A percentile compares a stretch with the other conserved stretches of the same genome.
Conservation (phyloP, 53 echinoderm and acorn worm genomes). For the Glandiceps talaboti region DNA sequence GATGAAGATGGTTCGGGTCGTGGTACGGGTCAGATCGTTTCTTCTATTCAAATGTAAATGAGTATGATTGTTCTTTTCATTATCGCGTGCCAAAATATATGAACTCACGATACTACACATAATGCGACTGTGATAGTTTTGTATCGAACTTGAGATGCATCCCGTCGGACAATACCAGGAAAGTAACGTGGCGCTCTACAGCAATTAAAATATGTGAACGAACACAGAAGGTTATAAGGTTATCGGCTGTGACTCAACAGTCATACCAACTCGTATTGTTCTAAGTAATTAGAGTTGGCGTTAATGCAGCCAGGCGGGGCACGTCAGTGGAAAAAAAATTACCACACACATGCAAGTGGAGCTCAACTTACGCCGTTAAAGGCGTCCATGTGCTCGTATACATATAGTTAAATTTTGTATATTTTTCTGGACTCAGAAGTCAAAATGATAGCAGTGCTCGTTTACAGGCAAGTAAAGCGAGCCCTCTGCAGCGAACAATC, state of each 20-base stretch:
- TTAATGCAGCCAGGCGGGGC: slow-evolving; percentile 13
- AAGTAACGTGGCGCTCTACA: background rate
- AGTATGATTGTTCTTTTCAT: too few species aligned
- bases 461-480: background rate
- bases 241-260: slow-evolving; percentile 4
- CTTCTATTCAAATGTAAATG: background rate
- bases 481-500: background rate
- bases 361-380: background rate
- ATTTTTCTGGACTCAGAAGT: background rate
- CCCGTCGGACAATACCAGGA: background rate
- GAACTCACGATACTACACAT: background rate
- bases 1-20: too few species aligned
- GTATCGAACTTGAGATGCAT: background rate
- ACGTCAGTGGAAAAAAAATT: background rate
- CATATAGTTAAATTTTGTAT: background rate
- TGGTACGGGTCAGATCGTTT: background rate
- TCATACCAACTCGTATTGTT: slow-evolving; percentile 8
- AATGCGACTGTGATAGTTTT: too few species aligned
- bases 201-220: background rate
- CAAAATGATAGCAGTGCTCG: background rate
- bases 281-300: slow-evolving; percentile 18
- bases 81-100: background rate
- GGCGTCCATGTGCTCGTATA: background rate
- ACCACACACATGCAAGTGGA: background rate
- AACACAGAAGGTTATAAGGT: slow-evolving; percentile 10